Evolutionary conservation across 2,797 vertebrate species (phyloP).

Genomic region (Eulemur albifrons): DNA sequence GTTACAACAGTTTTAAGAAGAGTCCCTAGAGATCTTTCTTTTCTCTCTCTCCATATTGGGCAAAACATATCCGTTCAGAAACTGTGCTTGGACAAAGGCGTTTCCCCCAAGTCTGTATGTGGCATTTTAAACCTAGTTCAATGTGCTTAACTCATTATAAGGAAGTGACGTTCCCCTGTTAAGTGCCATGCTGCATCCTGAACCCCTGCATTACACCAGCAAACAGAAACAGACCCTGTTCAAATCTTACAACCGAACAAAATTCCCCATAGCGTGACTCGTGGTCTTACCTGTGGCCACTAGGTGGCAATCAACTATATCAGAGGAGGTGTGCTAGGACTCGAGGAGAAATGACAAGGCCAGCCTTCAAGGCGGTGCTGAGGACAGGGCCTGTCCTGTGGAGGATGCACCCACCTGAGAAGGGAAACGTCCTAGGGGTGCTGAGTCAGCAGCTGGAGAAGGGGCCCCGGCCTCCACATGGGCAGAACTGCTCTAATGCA

Average conservation of each 20-base stretch:
- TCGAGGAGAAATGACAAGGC: neutral
- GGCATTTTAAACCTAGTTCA: neutral
- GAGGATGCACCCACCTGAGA: neutral
- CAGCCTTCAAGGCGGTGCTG: neutral
- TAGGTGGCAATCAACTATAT: constrained; percentile 21
- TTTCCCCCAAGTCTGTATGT: neutral
- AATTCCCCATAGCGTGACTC: neutral
- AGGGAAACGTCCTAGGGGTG: neutral
- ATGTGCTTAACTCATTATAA: neutral
- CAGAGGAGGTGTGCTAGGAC: neutral
- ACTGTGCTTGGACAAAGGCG: neutral
- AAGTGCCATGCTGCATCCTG: neutral
- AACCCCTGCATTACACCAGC: neutral
- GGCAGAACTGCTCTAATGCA: neutral
- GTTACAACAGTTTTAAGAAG: neutral
- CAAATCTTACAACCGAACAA: neutral
- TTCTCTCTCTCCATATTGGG: neutral
- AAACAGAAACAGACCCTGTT: constrained; percentile 1
- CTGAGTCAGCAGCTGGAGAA: neutral
- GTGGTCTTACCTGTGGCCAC: neutral
- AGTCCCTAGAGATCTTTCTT: neutral
- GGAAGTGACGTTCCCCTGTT: neutral
- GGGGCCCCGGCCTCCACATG: neutral
- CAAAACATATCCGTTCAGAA: neutral
- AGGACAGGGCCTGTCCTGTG: neutral